Conservation (phyloP, 2,797 vertebrate genomes). For the Orientallactaga sibirica region DNA sequence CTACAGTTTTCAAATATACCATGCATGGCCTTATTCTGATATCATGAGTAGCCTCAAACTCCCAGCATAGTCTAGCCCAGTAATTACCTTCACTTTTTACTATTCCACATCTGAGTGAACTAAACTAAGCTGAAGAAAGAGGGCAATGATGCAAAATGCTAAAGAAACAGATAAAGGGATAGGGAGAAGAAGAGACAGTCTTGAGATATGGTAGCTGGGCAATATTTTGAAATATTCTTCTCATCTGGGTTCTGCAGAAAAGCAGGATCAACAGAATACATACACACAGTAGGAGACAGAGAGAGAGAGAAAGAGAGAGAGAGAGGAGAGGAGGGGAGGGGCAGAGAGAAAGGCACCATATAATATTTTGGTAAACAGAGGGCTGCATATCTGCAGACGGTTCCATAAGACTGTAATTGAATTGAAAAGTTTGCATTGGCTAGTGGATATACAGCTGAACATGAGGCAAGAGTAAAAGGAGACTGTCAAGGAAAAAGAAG, state of each 20-base stretch:
- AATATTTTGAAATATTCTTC: slow-evolving; percentile 39
- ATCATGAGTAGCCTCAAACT: background rate
- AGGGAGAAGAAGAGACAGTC: background rate
- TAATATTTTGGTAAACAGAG: background rate
- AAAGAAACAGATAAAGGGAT: background rate
- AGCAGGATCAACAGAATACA: background rate
- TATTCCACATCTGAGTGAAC: background rate
- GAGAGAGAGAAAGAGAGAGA: no score
- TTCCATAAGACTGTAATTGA: background rate
- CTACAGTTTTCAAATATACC: background rate
- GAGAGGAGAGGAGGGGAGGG: no score
- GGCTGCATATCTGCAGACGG: background rate
- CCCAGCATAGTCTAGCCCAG: background rate
- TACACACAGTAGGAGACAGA: background rate
- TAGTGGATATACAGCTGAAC: background rate
- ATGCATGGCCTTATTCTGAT: background rate
- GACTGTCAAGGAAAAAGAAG: background rate
- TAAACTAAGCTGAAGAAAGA: background rate
- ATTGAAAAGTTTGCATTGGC: background rate
- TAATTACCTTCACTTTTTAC: slow-evolving; percentile 20
- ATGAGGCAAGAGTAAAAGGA: background rate
- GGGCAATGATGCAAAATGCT: background rate
- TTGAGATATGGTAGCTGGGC: background rate
- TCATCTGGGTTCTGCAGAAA: slow-evolving; percentile 2
- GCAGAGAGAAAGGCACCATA: background rate